Conservation (phyloP, 1,140 invertebrate species). For the Anthonomus grandis region DNA sequence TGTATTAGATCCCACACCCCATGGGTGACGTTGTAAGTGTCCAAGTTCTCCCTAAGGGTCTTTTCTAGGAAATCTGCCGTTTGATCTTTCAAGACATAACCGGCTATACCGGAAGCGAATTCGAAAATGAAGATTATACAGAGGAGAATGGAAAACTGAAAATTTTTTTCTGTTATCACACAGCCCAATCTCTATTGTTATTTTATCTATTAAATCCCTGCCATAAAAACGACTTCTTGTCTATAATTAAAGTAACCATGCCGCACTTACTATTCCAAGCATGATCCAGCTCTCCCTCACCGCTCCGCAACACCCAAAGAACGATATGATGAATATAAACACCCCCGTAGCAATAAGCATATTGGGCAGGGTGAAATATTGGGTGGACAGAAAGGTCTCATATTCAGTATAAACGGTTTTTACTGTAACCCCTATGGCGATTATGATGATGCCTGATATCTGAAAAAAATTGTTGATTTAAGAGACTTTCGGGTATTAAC, state of each 20-base stretch:
- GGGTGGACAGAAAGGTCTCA: constrained; percentile 59
- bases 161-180: no score
- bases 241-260: background rate
- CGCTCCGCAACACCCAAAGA: constrained; percentile 85
- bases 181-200: background rate
- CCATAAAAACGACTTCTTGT: background rate
- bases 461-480: no score
- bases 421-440: constrained; percentile 68
- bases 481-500: no score
- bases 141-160: constrained; percentile 77
- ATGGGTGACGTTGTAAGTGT: constrained; percentile 52
- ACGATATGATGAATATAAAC: constrained; percentile 76
- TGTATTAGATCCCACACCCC: constrained; percentile 47
- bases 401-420: constrained; percentile 64
- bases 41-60: constrained; percentile 62
- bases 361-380: constrained; percentile 69
- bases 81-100: constrained; percentile 72
- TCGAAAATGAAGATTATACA: constrained; percentile 80
- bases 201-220: background rate
- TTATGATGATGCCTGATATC: constrained; percentile 52
- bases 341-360: constrained; percentile 76
- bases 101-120: constrained; percentile 78
- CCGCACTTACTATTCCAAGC: constrained; percentile 69
- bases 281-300: constrained; percentile 81
- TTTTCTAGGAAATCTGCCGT: constrained; percentile 59